Evolutionary conservation across 92 coral and sea anemone genomes (phyloP).

Genomic region (Parazoanthus swiftii): DNA sequence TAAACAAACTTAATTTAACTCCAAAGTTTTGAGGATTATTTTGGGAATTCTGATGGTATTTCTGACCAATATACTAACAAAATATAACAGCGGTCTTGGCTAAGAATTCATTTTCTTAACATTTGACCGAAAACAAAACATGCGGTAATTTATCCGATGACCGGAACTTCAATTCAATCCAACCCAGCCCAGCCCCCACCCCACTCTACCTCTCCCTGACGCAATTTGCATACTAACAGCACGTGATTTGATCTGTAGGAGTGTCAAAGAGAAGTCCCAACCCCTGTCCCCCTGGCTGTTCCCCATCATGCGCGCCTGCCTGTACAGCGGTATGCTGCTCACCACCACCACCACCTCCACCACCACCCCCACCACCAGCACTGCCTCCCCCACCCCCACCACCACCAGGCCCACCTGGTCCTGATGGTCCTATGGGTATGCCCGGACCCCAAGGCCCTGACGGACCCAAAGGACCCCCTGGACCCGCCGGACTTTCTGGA

Average conservation of each 20-base stretch:
- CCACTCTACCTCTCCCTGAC: no score
- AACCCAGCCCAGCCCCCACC: background rate
- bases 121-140: no score
- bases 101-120: no score
- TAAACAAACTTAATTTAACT: background rate
- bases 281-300: conserved; percentile 75
- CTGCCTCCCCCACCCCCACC: conserved; percentile 99
- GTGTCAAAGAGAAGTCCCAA: conserved; percentile 75
- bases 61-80: no score
- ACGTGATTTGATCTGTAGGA: background rate
- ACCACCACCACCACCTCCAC: conserved; percentile 64
- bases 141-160: no score
- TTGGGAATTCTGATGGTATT: no score
- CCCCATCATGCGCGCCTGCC: conserved; percentile 63
- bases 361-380: conserved; percentile 77
- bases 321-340: conserved; percentile 72
- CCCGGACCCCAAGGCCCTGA: conserved; percentile 99
- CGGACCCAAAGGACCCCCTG: conserved; percentile 99
- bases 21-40: background rate
- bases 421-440: conserved; percentile 99
- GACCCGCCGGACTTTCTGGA: conserved; percentile 96
- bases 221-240: background rate
- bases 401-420: conserved; percentile 99
- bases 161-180: background rate
- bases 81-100: no score